Conservation (phyloP, 2,797 vertebrate species). For the Sciurus vulgaris region DNA sequence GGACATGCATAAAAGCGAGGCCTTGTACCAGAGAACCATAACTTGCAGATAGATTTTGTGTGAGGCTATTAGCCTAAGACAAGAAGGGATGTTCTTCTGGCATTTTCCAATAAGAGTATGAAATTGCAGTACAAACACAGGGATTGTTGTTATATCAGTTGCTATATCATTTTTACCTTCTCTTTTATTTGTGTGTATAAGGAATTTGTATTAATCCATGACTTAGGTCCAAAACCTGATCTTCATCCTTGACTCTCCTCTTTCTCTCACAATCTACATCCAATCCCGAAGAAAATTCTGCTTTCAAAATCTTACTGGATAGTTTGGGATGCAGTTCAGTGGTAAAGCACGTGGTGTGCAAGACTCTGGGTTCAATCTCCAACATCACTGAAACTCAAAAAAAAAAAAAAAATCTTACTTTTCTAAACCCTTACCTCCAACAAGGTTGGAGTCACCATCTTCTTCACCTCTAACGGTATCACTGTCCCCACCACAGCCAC, state of each 20-base stretch:
- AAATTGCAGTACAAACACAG: neutral
- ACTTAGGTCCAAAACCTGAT: neutral
- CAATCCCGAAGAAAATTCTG: neutral
- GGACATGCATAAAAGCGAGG: neutral
- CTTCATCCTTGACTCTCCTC: neutral
- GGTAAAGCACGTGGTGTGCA: no score
- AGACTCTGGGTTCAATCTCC: no score
- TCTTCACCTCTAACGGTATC: neutral
- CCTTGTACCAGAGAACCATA: neutral
- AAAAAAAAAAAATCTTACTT: neutral
- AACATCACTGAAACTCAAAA: no score
- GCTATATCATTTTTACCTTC: neutral
- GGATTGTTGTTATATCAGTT: neutral
- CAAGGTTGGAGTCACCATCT: neutral
- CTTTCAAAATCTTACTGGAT: neutral
- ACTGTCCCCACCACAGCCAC: neutral
- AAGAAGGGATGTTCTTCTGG: neutral
- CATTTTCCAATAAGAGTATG: conserved; percentile 11
- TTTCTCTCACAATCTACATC: neutral
- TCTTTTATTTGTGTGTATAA: neutral
- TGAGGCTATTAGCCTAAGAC: conserved; percentile 18
- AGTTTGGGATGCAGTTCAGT: no score
- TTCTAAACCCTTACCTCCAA: neutral
- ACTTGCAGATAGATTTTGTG: neutral
- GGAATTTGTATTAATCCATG: neutral